These are phyloP conservation scores for Drosophila mimetica DNA, from an alignment of 2,888 invertebrate species.

Conservation along the genomic window DNA sequence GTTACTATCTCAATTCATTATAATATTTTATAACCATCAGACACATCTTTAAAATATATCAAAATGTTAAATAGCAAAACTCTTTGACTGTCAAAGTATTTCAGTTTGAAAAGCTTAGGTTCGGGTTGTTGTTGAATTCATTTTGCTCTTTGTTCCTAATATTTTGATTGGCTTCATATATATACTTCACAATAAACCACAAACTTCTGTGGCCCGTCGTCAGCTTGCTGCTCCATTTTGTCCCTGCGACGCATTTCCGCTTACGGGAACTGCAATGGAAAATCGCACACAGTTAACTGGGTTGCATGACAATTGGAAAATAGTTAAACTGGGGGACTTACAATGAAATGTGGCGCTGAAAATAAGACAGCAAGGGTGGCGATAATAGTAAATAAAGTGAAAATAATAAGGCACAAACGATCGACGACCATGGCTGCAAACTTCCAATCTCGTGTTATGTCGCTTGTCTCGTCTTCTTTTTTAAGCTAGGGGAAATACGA, in stretches of 20 bases:
- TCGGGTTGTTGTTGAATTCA: slow-evolving; percentile 5
- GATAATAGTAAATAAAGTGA: slow-evolving; percentile 98
- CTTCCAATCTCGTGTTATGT: slow-evolving; percentile 98
- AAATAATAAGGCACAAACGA: slow-evolving; percentile 99
- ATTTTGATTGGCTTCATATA: slow-evolving; percentile 11
- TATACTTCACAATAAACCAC: slow-evolving; percentile 7
- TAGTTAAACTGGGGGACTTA: slow-evolving; percentile 82
- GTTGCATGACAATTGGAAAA: background rate
- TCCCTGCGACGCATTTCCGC: slow-evolving; percentile 5
- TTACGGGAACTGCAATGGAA: slow-evolving; percentile 77
- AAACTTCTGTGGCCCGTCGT: background rate
- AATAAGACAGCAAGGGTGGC: slow-evolving; percentile 97
- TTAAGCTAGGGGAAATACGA: slow-evolving; percentile 87
- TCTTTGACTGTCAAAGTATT: slow-evolving; percentile 15
- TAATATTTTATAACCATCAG: slow-evolving; percentile 39
- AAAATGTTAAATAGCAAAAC: slow-evolving; percentile 34
- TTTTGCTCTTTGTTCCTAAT: slow-evolving; percentile 5
- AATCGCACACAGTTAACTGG: background rate
- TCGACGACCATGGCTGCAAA: slow-evolving; percentile 99
- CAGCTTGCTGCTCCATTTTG: background rate
- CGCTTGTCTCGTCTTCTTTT: slow-evolving; percentile 96
- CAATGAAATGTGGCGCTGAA: slow-evolving; percentile 97
- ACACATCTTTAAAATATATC: slow-evolving; percentile 27
- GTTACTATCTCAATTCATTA: slow-evolving; percentile 28
- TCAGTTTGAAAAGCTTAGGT: slow-evolving; percentile 15